These are phyloP conservation scores for Oscheius myriophilus DNA, from an alignment of 2,888 invertebrate genomes.

Conservation along the genomic window DNA sequence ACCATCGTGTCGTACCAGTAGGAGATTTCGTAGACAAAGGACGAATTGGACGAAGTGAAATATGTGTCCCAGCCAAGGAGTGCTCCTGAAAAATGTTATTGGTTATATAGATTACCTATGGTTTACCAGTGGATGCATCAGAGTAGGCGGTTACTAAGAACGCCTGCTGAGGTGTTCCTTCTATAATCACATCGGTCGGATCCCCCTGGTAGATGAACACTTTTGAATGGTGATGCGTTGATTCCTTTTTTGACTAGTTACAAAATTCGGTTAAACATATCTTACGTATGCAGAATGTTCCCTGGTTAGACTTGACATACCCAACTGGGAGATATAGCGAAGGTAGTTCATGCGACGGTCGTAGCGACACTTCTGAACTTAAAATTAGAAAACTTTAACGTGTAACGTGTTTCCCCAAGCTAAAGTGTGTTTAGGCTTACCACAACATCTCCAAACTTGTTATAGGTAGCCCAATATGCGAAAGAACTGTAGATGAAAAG, in stretches of 20 bases:
- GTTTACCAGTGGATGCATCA: constrained; percentile 40
- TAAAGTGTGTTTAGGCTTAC: neutral
- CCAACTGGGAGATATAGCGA: constrained; percentile 42
- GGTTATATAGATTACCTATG: too few species aligned
- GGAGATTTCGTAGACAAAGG: constrained; percentile 38
- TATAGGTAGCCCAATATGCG: constrained; percentile 34
- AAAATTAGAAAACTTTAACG: neutral
- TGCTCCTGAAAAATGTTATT: constrained; percentile 36
- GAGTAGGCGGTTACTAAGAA: constrained; percentile 49
- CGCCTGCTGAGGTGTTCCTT: constrained; percentile 41
- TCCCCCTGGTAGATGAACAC: constrained; percentile 53
- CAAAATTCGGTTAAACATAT: too few species aligned
- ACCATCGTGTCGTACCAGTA: constrained; percentile 45
- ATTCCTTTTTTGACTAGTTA: constrained; percentile 32
- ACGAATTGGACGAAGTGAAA: constrained; percentile 41
- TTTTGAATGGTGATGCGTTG: constrained; percentile 38
- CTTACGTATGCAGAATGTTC: constrained; percentile 20
- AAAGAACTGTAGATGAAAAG: constrained; percentile 40
- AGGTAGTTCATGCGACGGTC: constrained; percentile 39
- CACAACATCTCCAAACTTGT: constrained; percentile 13
- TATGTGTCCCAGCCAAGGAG: constrained; percentile 54
- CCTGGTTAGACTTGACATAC: constrained; percentile 37
- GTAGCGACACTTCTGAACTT: constrained; percentile 20
- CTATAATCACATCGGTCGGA: constrained; percentile 42
- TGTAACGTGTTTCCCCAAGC: neutral